Percentiles rank a stretch among this genome's conserved stretches.
These are phyloP conservation scores for Ormyrus labotus DNA, from an alignment of 2,888 invertebrate species.

Conservation along the genomic window DNA sequence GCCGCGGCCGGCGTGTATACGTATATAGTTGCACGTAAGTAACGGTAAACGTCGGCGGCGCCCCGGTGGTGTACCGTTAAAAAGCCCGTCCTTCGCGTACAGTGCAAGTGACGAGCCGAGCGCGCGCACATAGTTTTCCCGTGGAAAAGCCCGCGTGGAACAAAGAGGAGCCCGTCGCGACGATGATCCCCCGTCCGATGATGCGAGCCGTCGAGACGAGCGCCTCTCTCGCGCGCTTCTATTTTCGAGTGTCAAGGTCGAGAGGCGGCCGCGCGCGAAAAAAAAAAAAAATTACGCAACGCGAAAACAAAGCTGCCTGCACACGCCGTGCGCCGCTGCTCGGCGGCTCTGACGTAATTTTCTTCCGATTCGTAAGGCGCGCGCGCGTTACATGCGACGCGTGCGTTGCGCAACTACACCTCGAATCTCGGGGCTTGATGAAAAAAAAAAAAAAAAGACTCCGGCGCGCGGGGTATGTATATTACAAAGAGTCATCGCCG, in stretches of 20 bases:
- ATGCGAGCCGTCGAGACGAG: neutral
- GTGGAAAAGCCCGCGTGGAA: too few species aligned
- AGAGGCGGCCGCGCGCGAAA: neutral
- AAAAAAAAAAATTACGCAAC: neutral
- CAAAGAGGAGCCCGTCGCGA: neutral
- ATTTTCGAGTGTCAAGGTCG: neutral
- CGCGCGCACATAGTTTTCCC: neutral
- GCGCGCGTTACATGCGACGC: too few species aligned
- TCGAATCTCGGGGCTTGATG: too few species aligned
- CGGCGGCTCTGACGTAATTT: neutral
- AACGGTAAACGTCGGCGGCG: conserved; percentile 47
- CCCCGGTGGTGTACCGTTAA: conserved; percentile 47
- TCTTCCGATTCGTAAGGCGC: conserved; percentile 9
- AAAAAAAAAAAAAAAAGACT: too few species aligned
- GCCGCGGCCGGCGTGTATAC: neutral
- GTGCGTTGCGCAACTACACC: too few species aligned
- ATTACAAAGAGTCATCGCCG: too few species aligned
- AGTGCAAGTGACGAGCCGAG: neutral
- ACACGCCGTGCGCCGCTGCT: neutral
- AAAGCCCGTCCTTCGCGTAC: conserved; percentile 5
- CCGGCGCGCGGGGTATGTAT: too few species aligned
- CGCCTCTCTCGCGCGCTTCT: neutral
- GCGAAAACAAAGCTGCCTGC: neutral
- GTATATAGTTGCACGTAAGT: neutral
- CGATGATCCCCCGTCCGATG: neutral